Conservation (phyloP, 2,888 invertebrate genomes). For the Ophion ventricosus region DNA sequence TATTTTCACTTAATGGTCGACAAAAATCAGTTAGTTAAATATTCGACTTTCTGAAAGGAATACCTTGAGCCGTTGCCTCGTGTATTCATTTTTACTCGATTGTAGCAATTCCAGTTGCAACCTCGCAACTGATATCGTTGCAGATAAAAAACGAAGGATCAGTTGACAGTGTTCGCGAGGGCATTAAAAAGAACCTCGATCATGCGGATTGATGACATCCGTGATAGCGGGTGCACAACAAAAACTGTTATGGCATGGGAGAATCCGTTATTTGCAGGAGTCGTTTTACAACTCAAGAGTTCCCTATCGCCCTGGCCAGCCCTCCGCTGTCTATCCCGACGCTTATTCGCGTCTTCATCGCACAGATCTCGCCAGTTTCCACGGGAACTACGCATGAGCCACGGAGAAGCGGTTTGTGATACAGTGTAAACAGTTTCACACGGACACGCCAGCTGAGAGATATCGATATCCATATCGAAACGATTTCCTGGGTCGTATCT, state of each 20-base stretch:
- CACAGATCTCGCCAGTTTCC: constrained; percentile 16
- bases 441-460: constrained; percentile 65
- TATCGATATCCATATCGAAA: constrained; percentile 71
- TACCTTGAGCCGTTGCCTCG: background rate
- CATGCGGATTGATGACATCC: constrained; percentile 11
- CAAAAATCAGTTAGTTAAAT: too few species aligned
- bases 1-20: too few species aligned
- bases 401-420: constrained; percentile 33
- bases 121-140: background rate
- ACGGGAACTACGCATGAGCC: constrained; percentile 5
- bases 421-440: constrained; percentile 66
- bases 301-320: background rate
- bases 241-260: constrained; percentile 15
- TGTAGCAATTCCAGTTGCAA: background rate
- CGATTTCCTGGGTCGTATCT: constrained; percentile 66
- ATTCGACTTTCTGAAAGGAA: too few species aligned
- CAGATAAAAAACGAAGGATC: background rate
- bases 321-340: background rate
- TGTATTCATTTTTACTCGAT: background rate
- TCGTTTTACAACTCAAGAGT: constrained; percentile 26
- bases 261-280: background rate
- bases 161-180: background rate
- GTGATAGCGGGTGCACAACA: background rate
- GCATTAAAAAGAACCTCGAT: constrained; percentile 10
- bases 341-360: constrained; percentile 14